A percentile compares a stretch with the other conserved stretches of the same genome.
Conservation (phyloP, 2,888 invertebrate species). For the Tortricodes alternella region DNA sequence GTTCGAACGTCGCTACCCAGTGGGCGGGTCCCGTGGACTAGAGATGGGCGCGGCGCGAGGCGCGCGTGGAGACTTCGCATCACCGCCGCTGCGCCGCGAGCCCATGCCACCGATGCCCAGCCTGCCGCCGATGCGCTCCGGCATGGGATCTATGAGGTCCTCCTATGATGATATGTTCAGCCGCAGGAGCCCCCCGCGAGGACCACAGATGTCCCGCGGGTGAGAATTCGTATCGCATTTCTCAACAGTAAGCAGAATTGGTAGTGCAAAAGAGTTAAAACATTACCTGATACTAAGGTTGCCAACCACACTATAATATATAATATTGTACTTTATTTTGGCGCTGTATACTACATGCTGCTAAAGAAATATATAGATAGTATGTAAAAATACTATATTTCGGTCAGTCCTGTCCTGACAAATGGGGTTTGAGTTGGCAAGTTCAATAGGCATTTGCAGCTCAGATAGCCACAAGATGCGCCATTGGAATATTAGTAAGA, state of each 20-base stretch:
- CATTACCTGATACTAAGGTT: too few species aligned
- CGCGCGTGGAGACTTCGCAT: slow-evolving; percentile 85
- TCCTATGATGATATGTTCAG: slow-evolving; percentile 92
- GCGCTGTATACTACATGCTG: too few species aligned
- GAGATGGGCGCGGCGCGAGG: slow-evolving; percentile 80
- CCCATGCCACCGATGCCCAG: slow-evolving; percentile 91
- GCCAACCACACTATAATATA: too few species aligned
- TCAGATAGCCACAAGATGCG: too few species aligned
- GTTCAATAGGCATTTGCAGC: too few species aligned
- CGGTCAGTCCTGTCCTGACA: too few species aligned
- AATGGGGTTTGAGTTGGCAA: too few species aligned
- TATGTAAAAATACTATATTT: too few species aligned
- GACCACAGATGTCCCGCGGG: slow-evolving; percentile 81
- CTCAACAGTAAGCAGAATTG: not conserved
- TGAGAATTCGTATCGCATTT: slow-evolving; percentile 48
- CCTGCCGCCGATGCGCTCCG: slow-evolving; percentile 83
- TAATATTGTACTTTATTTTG: too few species aligned
- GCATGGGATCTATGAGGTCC: slow-evolving; percentile 87
- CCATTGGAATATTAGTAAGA: too few species aligned
- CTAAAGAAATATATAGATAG: too few species aligned
- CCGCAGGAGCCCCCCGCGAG: slow-evolving; percentile 88
- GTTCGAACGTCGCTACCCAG: slow-evolving; percentile 91
- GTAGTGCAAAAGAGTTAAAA: not conserved
- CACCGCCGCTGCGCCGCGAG: slow-evolving; percentile 89
- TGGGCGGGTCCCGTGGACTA: slow-evolving; percentile 79